These are phyloP conservation scores for Scophthalmus maximus DNA, from an alignment of 2,113 vertebrate genomes.

Conservation along the genomic window DNA sequence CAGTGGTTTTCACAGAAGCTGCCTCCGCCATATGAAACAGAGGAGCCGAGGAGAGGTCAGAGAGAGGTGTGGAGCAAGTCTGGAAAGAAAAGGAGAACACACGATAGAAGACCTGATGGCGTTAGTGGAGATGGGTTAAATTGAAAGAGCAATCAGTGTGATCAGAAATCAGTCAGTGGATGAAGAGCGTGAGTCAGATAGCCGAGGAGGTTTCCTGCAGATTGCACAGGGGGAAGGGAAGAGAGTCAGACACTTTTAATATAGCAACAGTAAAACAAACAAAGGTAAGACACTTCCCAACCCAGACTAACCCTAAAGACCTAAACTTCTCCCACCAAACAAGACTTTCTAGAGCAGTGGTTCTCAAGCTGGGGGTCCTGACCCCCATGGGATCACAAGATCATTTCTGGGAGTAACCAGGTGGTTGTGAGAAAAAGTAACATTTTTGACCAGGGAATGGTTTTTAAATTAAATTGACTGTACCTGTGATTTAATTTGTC, in stretches of 20 bases:
- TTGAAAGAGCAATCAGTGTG: constrained; percentile 60
- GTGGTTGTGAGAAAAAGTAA: not conserved
- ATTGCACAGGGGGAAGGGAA: constrained; percentile 82
- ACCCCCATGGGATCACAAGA: not conserved
- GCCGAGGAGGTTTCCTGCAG: constrained; percentile 74
- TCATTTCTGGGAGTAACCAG: not conserved
- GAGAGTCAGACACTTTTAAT: constrained; percentile 74
- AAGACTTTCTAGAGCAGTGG: constrained; percentile 16
- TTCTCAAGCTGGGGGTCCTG: constrained; percentile 2
- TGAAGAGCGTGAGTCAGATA: constrained; percentile 70
- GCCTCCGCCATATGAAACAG: constrained; percentile 44
- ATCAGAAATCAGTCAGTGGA: constrained; percentile 72
- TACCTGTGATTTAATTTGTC: no score
- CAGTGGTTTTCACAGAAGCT: constrained; percentile 43
- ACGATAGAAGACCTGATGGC: constrained; percentile 59
- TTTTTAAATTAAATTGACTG: no score
- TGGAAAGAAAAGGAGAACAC: constrained; percentile 74
- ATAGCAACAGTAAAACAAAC: constrained; percentile 65
- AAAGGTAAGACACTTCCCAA: constrained; percentile 63
- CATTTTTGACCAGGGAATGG: no score
- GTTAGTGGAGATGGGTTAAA: constrained; percentile 71
- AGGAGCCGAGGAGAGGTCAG: constrained; percentile 36
- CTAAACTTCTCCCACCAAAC: constrained; percentile 24
- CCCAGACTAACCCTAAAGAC: constrained; percentile 37
- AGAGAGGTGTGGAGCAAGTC: constrained; percentile 55